Percentiles rank a stretch among this genome's conserved stretches.
These are phyloP conservation scores for Apotomis betuletana DNA, from an alignment of 2,888 invertebrate species.

Conservation along the genomic window DNA sequence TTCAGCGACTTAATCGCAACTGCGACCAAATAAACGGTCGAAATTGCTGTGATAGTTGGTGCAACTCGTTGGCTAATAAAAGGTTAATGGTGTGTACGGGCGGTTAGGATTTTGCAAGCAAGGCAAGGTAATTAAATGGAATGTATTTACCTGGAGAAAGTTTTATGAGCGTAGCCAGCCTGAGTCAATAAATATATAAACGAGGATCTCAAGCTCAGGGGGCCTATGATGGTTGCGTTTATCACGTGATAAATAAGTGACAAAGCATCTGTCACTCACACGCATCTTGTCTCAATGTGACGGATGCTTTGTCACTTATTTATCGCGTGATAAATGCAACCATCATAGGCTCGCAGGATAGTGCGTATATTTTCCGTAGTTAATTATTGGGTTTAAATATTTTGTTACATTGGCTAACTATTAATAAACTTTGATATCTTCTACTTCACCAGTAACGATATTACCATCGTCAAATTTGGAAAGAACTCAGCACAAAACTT, in stretches of 20 bases:
- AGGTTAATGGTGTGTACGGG: conserved; percentile 37
- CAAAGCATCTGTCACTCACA: too few relatives aligned
- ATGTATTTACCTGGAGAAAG: conserved; percentile 34
- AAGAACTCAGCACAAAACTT: neutral
- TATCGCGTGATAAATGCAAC: too few relatives aligned
- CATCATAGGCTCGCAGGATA: too few relatives aligned
- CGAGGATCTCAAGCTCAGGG: neutral
- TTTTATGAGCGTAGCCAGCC: neutral
- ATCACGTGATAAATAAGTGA: too few relatives aligned
- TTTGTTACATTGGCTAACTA: too few relatives aligned
- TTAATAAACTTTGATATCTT: too few relatives aligned
- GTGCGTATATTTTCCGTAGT: too few relatives aligned
- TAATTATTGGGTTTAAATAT: too few relatives aligned
- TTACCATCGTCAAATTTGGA: neutral
- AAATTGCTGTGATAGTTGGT: conserved; percentile 60
- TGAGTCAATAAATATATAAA: neutral
- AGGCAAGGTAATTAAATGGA: conserved; percentile 19
- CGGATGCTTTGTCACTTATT: too few relatives aligned
- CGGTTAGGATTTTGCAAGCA: conserved; percentile 16
- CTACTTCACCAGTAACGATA: too few relatives aligned
- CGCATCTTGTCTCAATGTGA: too few relatives aligned
- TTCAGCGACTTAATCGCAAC: conserved; percentile 76
- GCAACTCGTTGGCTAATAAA: conserved; percentile 58
- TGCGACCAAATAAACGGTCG: conserved; percentile 66
- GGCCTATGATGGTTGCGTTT: too few relatives aligned